Evolutionary conservation across 2,888 invertebrate species (phyloP).

Genomic region (Uropetala carovei): DNA sequence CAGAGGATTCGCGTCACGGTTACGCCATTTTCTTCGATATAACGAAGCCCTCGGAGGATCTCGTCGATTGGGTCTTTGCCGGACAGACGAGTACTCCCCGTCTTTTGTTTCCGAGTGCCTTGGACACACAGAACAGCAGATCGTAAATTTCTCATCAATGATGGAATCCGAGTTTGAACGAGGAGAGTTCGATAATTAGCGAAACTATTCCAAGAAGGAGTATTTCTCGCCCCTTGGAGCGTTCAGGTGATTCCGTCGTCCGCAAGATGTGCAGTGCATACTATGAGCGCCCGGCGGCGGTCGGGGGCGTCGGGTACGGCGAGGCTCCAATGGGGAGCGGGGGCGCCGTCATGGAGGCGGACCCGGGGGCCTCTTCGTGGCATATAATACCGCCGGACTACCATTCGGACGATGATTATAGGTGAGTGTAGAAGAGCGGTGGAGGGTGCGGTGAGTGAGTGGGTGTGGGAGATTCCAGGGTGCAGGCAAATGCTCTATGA

Average conservation of each 20-base stretch:
- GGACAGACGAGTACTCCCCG: too few relatives aligned
- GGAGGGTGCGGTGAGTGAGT: too few relatives aligned
- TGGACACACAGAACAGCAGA: not conserved
- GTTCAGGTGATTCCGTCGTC: not conserved
- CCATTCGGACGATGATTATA: slow-evolving; percentile 42
- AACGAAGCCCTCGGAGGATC: too few relatives aligned
- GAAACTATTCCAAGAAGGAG: too few relatives aligned
- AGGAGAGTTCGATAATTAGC: too few relatives aligned
- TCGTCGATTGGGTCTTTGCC: too few relatives aligned
- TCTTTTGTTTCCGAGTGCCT: too few relatives aligned
- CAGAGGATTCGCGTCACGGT: too few relatives aligned
- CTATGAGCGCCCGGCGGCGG: slow-evolving; percentile 9
- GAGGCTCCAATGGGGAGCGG: not conserved
- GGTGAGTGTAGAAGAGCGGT: not conserved
- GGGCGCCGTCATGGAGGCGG: not conserved
- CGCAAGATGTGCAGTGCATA: slow-evolving; percentile 48
- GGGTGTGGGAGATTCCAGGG: too few relatives aligned
- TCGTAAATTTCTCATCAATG: not conserved
- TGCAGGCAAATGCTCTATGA: too few relatives aligned
- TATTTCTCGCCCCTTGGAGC: not conserved
- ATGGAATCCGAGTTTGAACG: not conserved
- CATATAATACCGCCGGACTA: slow-evolving; percentile 48
- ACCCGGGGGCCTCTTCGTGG: slow-evolving; percentile 21
- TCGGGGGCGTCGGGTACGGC: slow-evolving; percentile 22
- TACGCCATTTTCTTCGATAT: too few relatives aligned